Evolutionary conservation across 2,888 invertebrate species (phyloP).

Genomic region (Cordylochernes scorpioides): DNA sequence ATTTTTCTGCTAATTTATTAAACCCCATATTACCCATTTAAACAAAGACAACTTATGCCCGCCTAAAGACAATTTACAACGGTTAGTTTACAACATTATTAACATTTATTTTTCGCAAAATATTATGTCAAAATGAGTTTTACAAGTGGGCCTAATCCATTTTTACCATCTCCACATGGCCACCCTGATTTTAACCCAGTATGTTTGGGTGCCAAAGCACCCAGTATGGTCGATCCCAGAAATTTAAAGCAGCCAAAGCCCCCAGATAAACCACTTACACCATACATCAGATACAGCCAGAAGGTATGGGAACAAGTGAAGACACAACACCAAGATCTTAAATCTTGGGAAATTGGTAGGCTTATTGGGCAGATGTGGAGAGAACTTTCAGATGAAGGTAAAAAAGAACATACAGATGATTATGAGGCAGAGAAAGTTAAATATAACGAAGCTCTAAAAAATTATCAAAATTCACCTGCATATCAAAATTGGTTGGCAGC

Average conservation of each 20-base stretch:
- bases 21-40: no score
- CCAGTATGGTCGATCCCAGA: no score
- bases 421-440: constrained; percentile 71
- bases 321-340: constrained; percentile 72
- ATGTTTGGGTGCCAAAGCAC: no score
- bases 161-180: no score
- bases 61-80: no score
- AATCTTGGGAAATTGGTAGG: constrained; percentile 92
- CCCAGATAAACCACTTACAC: constrained; percentile 91
- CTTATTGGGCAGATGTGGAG: constrained; percentile 96
- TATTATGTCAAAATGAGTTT: no score
- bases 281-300: constrained; percentile 91
- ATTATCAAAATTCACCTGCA: constrained; percentile 78
- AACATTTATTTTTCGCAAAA: no score
- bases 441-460: constrained; percentile 74
- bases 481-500: constrained; percentile 73
- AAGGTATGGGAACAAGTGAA: constrained; percentile 89
- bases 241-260: constrained; percentile 86
- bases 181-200: no score
- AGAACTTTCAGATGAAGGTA: constrained; percentile 64
- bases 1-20: no score
- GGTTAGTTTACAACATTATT: no score
- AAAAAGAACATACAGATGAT: constrained; percentile 72
- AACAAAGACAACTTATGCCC: no score
- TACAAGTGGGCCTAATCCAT: no score